Evolutionary conservation across 2,888 invertebrate species (phyloP), one percentile per base, ranked within the genome.

Genomic region (Harmothoe impar): DNA sequence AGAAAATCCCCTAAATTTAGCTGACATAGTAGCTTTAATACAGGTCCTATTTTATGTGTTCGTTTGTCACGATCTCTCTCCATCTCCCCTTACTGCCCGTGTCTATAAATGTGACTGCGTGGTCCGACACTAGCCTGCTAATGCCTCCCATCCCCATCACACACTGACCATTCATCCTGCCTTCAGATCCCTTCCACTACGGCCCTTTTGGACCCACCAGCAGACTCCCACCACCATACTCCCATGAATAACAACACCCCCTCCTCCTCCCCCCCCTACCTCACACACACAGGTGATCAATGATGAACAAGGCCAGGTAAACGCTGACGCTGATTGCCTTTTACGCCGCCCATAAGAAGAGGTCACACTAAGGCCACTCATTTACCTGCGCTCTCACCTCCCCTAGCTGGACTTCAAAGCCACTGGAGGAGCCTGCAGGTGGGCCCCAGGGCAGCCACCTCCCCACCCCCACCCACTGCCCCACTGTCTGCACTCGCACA

Each of bases 311-410:
- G 23, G 62, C 62, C n/a, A 62, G 62, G n/a, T 62, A 72, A 72
- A 25, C 29, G 43, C 81, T 43, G 33, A 81, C 81, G 35, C 81
- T 43, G 81, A 43, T 33, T 43, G 43, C 43, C 35, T 33, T 81
- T 81, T 81, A 81, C 81, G 81, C 23, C 43, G 81, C 3, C 81
- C 43, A 81, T 12, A 43, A 33, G 81, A 43, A 81, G 35, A 81
- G 81, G 81, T 81, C 81, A 43, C 33, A 1, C 33, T 35, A 1
- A 7, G 35, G 17, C 81, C 43, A 43, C 43, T 35, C 81, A 33
- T 33, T 25, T 81, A 81, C 35, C 81, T 81, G 81, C 3, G 12
- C 81, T 81, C 81, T 81, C 81, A 81, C 81, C 81, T 81, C 35
- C 35, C 81, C 35, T 17, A 31, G 35, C 15, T 17, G 43, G 29